These are phyloP conservation scores for Camponotus vicinus DNA, from an alignment of 1,140 invertebrate species.

Conservation along the genomic window DNA sequence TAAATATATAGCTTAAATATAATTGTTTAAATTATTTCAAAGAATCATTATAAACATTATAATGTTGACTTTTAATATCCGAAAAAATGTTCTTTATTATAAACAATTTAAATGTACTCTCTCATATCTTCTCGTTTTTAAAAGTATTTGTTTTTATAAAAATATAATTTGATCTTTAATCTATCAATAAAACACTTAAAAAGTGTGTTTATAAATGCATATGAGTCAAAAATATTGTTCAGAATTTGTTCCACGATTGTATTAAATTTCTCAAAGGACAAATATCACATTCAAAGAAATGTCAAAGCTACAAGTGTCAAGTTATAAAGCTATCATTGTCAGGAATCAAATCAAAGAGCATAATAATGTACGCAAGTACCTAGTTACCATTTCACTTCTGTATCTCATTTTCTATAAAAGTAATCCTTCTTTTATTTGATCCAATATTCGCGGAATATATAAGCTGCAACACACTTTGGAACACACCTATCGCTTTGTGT, in stretches of 20 bases:
- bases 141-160: not conserved
- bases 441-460: conserved; percentile 44
- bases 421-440: conserved; percentile 53
- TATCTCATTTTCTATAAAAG: conserved; percentile 22
- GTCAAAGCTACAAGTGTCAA: conserved; percentile 24
- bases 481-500: conserved; percentile 27
- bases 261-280: not conserved
- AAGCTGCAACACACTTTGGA: not conserved
- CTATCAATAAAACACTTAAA: not conserved
- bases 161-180: not conserved
- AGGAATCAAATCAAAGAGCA: conserved; percentile 60
- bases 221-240: not conserved
- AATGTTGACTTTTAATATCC: not conserved
- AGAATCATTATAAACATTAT: not conserved
- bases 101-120: not conserved
- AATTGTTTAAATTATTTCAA: not conserved
- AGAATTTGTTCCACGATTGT: not conserved
- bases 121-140: not conserved
- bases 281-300: not conserved
- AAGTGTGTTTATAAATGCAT: too few species aligned
- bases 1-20: not conserved
- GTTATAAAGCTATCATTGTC: conserved; percentile 32
- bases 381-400: conserved; percentile 46
- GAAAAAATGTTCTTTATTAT: not conserved
- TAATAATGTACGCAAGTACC: conserved; percentile 67